These are phyloP conservation scores for Diorhabda sublineata DNA, from an alignment of 1,140 invertebrate species.

Conservation along the genomic window DNA sequence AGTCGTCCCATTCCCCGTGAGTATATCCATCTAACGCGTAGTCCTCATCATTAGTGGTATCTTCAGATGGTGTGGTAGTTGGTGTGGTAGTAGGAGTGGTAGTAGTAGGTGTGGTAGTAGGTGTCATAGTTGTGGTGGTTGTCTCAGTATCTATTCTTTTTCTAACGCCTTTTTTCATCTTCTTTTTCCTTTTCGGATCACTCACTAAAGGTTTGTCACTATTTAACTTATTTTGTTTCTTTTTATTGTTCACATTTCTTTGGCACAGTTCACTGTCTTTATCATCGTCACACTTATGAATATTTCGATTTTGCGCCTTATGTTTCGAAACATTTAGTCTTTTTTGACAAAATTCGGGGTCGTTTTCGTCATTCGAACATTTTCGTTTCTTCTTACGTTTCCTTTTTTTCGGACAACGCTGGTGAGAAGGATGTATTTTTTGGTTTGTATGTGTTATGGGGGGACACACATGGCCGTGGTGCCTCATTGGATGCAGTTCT, in stretches of 20 bases:
- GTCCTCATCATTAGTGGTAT: constrained; percentile 36
- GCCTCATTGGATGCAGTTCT: constrained; percentile 49
- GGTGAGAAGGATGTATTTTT: constrained; percentile 21
- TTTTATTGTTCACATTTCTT: constrained; percentile 40
- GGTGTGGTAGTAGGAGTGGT: constrained; percentile 22
- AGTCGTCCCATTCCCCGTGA: constrained; percentile 38
- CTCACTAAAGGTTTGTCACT: constrained; percentile 35
- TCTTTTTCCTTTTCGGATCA: constrained; percentile 39
- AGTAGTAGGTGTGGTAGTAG: constrained; percentile 24
- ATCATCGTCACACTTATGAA: constrained; percentile 39
- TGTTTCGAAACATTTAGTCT: constrained; percentile 31
- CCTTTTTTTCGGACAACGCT: constrained; percentile 39
- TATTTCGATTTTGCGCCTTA: constrained; percentile 30
- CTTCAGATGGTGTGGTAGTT: constrained; percentile 29
- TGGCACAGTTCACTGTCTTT: constrained; percentile 45
- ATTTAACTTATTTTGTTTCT: constrained; percentile 33
- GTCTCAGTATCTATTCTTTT: constrained; percentile 38
- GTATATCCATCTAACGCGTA: constrained; percentile 39
- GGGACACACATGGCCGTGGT: constrained; percentile 35
- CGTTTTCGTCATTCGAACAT: constrained; percentile 31
- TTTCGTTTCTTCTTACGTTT: constrained; percentile 46
- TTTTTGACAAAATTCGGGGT: constrained; percentile 37
- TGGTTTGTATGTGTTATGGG: constrained; percentile 18
- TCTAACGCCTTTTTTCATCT: constrained; percentile 35
- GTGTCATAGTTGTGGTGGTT: constrained; percentile 26